Conservation (phyloP, 2,888 invertebrate genomes). For the Rhopalosiphum nymphaeae region DNA sequence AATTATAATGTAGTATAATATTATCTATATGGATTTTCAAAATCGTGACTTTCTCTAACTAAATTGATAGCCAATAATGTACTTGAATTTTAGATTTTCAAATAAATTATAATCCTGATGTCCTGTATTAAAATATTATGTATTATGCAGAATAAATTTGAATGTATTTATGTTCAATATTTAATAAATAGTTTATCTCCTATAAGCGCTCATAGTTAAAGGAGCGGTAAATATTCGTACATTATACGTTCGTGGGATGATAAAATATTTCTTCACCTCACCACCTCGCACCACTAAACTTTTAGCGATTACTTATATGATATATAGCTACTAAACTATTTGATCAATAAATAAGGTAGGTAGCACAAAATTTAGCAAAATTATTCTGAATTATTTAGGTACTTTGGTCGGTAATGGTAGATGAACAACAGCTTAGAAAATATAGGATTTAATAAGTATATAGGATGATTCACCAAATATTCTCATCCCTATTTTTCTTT, state of each 20-base stretch:
- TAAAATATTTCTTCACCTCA: background rate
- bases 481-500: background rate
- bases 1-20: background rate
- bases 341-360: background rate
- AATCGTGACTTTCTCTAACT: background rate
- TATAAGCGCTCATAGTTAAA: background rate
- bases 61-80: background rate
- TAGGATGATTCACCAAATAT: background rate
- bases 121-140: background rate
- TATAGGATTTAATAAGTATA: background rate
- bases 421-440: background rate
- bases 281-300: background rate
- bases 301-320: background rate
- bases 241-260: background rate
- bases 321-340: constrained; percentile 4
- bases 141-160: constrained; percentile 2
- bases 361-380: background rate
- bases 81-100: background rate
- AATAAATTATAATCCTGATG: background rate
- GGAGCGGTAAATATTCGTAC: background rate
- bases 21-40: background rate
- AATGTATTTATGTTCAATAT: background rate
- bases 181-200: background rate
- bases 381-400: constrained; percentile 3
- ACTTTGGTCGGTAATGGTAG: background rate